These are phyloP conservation scores for Octodonta nipae DNA, from an alignment of 2,888 invertebrate species.

Conservation along the genomic window DNA sequence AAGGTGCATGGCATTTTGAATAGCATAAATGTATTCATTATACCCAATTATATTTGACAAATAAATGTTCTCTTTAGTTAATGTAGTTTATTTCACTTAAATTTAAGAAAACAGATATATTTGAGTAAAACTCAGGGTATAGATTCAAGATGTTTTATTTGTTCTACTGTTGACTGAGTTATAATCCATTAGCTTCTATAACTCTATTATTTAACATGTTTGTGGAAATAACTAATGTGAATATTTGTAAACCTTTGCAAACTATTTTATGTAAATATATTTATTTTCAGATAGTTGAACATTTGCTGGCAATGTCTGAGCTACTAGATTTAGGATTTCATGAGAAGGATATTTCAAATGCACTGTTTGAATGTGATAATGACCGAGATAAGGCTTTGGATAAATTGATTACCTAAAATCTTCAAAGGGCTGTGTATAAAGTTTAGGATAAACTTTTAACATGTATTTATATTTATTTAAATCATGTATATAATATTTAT, in stretches of 20 bases:
- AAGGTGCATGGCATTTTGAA: too few species aligned
- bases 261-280: not conserved
- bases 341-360: constrained; percentile 59
- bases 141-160: too few species aligned
- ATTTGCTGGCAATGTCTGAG: constrained; percentile 62
- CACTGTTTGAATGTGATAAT: constrained; percentile 62
- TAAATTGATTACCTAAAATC: constrained; percentile 57
- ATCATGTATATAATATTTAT: not conserved
- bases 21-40: too few species aligned
- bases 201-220: too few species aligned
- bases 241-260: not conserved
- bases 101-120: too few species aligned
- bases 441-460: not conserved
- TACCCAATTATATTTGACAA: too few species aligned
- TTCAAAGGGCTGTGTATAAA: constrained; percentile 21
- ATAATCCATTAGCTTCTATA: too few species aligned
- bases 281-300: constrained; percentile 60
- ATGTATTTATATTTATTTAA: constrained; percentile 2
- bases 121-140: too few species aligned
- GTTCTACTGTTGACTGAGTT: too few species aligned
- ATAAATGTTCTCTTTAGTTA: too few species aligned
- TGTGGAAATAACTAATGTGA: too few species aligned
- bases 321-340: constrained; percentile 72
- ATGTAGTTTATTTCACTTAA: too few species aligned
- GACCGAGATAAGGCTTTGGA: constrained; percentile 78